A percentile compares a stretch with the other conserved stretches of the same genome.
phyloP scores from a whole-genome alignment of 2,113 vertebrate species.

The Corythaeola cristata region DNA sequence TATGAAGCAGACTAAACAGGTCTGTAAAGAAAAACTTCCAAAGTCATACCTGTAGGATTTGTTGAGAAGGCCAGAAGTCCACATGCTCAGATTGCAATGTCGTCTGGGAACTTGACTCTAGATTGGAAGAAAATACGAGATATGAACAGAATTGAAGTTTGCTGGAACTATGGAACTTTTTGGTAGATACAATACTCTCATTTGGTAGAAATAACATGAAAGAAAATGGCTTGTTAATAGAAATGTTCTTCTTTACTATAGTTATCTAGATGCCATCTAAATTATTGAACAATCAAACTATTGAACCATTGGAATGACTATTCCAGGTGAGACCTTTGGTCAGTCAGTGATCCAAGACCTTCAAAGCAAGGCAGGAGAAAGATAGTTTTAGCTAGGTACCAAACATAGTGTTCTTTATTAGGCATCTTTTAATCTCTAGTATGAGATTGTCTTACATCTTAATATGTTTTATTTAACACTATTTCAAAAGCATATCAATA shows the following conservation, averaged over 20 bases:
- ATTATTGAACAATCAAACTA: neutral
- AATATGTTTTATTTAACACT: neutral
- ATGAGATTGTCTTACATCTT: neutral
- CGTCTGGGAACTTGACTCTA: fast-evolving
- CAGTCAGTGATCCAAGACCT: neutral
- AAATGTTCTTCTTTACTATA: neutral
- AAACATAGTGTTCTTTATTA: neutral
- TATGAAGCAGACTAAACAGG: neutral
- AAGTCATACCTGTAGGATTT: neutral
- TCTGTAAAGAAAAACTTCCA: neutral
- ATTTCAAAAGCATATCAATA: neutral
- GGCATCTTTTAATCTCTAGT: neutral
- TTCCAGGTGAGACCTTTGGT: neutral
- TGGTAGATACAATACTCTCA: neutral
- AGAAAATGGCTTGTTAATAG: neutral
- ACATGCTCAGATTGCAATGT: neutral
- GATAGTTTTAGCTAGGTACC: neutral
- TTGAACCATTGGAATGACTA: neutral
- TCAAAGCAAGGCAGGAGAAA: neutral
- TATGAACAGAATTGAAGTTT: neutral
- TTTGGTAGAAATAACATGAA: neutral
- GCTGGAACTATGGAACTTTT: neutral
- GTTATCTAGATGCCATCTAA: neutral
- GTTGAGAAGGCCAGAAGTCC: neutral
- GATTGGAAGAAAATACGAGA: neutral